Evolutionary conservation across 2,888 invertebrate species (phyloP), one percentile per base, ranked within the genome.

Genomic region (Phoenoteleia sp.): DNA sequence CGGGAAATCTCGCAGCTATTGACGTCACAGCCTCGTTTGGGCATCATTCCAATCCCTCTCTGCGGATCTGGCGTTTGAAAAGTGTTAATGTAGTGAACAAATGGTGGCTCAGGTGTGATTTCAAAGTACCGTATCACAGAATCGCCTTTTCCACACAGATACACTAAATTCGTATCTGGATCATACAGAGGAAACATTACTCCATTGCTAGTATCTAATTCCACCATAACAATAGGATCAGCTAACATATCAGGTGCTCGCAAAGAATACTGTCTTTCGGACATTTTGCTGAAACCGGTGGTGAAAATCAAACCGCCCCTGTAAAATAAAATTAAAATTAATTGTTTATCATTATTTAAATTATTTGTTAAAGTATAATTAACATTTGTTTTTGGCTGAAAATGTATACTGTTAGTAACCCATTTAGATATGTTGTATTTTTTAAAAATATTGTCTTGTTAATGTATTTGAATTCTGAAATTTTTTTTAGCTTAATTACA

Each of bases 1-100:
- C 99, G 96, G 89, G 97, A 95, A 89, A 99, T 98, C 95, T 99
- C 99, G 94, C 99, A 99, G 86, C 97, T 96, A 86, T 96, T 97
- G 69, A 99, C 98, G 94, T 99, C 99, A 94, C 98, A 97, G 85
- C 99, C 99, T 90, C 99, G 96, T 95, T 99, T 99, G 87, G 99
- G 99, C 99, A 99, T 99, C 96, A 98, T 97, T 86, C 98, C 98
- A 94, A 98, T 98, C 92, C 99, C 99, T 95, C 99, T 96, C 94
- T 99, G 99, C 66, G 99, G 99, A 94, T 98, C 98, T n/a, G 98
- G 98, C 36, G 99, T 98, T 95, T 98, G 98, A 95, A 98, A 99
- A 90, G 98, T 99, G 95, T 98, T 99, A 93, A 99, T 98, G 94
- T 98, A 99, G 94, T 99, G 98, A 81, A 99, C 98, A 94, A 98